Conservation (phyloP, 2,113 vertebrate species). For the Carettochelys insculpta region DNA sequence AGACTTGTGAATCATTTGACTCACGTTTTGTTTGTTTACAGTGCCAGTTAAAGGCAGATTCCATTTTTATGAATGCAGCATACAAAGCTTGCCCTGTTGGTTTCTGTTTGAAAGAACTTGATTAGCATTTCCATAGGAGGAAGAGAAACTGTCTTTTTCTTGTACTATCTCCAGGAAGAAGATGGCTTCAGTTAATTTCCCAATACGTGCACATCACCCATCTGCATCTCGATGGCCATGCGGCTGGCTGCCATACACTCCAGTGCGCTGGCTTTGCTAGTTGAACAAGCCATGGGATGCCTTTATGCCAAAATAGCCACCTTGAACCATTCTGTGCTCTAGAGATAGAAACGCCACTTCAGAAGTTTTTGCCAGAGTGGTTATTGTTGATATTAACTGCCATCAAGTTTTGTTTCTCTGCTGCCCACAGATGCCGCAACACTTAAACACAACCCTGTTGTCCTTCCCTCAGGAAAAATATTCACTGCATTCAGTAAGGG, state of each 20-base stretch:
- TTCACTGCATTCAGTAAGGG: neutral
- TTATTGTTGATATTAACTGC: neutral
- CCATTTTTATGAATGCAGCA: conserved; percentile 20
- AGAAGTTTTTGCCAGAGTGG: neutral
- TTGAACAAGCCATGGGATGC: too few species aligned
- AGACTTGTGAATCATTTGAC: neutral
- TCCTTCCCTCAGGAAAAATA: neutral
- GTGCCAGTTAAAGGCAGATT: neutral
- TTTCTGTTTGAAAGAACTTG: neutral
- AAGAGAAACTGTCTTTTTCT: neutral
- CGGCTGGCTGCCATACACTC: too few species aligned
- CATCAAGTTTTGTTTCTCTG: neutral
- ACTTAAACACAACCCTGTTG: neutral
- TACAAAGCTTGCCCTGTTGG: conserved; percentile 17
- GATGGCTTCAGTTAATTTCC: neutral
- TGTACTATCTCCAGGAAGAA: neutral
- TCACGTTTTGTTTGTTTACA: neutral
- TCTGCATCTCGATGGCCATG: neutral
- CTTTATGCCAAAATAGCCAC: neutral
- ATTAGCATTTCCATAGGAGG: conserved; percentile 24
- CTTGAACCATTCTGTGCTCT: neutral
- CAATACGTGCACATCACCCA: neutral
- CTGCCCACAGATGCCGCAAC: neutral
- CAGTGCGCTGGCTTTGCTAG: too few species aligned
- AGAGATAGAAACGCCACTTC: neutral